Conservation (phyloP, 2,113 vertebrate species). For the Ovis aries region DNA sequence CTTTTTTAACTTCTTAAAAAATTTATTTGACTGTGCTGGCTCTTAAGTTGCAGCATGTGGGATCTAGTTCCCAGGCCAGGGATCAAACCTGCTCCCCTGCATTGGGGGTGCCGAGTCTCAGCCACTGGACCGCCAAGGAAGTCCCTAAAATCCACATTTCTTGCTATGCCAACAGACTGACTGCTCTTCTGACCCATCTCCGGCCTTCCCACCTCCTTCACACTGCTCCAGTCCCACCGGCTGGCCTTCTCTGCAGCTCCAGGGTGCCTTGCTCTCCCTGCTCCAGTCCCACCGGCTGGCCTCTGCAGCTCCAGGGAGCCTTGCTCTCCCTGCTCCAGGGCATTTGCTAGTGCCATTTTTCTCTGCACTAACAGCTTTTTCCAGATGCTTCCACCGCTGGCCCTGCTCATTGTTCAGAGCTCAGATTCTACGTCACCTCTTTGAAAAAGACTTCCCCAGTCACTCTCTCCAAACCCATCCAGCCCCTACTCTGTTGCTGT, state of each 20-base stretch:
- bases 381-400: background rate
- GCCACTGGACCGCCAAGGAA: background rate
- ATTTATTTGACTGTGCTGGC: background rate
- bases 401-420: background rate
- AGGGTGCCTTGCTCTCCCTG: rapidly evolving
- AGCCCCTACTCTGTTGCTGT: background rate
- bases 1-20: background rate
- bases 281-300: background rate
- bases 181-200: background rate
- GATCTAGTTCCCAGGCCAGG: background rate
- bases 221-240: background rate
- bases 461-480: background rate
- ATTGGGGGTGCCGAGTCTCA: rapidly evolving
- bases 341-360: background rate
- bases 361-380: background rate
- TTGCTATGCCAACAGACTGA: rapidly evolving
- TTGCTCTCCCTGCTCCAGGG: background rate
- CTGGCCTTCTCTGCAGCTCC: background rate
- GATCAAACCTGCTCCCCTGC: background rate
- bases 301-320: background rate
- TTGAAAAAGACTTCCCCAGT: background rate
- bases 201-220: background rate
- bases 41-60: background rate
- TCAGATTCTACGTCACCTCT: background rate
- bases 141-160: background rate